Evolutionary conservation across 1,140 invertebrate species (phyloP), one percentile per base, ranked within the genome.

Genomic region (Reticulitermes speratus): DNA sequence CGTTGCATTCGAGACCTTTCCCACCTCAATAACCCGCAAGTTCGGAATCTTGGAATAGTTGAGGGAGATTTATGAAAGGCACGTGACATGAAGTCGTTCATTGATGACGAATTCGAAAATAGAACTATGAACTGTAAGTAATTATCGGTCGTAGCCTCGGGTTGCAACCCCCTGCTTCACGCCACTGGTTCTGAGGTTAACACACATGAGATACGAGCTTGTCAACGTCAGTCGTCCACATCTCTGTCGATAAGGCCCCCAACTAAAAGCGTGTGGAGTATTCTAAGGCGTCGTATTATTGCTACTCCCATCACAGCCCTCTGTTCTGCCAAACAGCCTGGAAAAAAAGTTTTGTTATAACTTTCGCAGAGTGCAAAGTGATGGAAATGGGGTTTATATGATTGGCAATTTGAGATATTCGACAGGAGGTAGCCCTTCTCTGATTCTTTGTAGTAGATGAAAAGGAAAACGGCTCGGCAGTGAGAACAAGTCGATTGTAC

Each of bases 321-420:
- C 52, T 55, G 52, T 55, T 55, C 52, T 55, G 52, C 52, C 52
- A 55, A 55, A 55, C 52, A 21, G 52, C 19, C 52, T 55, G 52
- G 52, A 55, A 55, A 38, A 38, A 55, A 55, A 55, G 52, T 55
- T 55, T 55, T 55, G 52, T 55, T 55, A 55, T 55, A 55, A 14
- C 52, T 55, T 55, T 21, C 19, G 19, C 19, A 12, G 9, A 75
- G 65, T 30, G 65, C n/a, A 75, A 75, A 75, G 65, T 75, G 65
- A 55, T 55, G 52, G 52, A 55, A 55, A 55, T 55, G 52, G 52
- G 65, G 25, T 30, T 75, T 30, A n/a, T 75, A 75, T 75, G 65
- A 75, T 75, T 75, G 65, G 65, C 65, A 75, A 75, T 75, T 75
- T 14, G 65, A 75, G 65, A 75, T 75, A n/a, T 75, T 75, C 25